Evolutionary conservation across 2,888 invertebrate species (phyloP).

Genomic region (Drosophila mimetica): DNA sequence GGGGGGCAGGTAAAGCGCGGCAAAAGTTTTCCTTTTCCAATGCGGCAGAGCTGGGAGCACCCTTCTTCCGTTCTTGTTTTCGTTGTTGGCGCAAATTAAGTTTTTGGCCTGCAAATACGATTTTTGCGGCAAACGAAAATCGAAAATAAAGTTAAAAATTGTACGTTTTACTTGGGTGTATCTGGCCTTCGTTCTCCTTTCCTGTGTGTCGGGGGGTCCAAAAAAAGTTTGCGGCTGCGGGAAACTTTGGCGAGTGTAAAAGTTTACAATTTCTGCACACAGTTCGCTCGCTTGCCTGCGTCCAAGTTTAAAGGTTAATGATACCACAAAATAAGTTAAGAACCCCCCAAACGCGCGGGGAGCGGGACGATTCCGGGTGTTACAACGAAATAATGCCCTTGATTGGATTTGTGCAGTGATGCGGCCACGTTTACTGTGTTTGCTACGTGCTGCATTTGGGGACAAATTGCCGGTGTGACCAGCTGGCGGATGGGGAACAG

Average conservation of each 20-base stretch:
- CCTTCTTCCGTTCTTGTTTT: slow-evolving; percentile 25
- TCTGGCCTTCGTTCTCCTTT: slow-evolving; percentile 19
- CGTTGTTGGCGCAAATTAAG: slow-evolving; percentile 68
- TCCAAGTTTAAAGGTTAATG: slow-evolving; percentile 77
- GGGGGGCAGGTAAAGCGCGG: slow-evolving; percentile 33
- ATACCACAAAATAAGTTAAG: slow-evolving; percentile 77
- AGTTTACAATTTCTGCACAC: slow-evolving; percentile 68
- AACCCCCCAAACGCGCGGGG: slow-evolving; percentile 18
- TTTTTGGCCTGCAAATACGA: slow-evolving; percentile 73
- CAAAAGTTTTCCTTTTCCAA: slow-evolving; percentile 54
- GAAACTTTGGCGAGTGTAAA: slow-evolving; percentile 68
- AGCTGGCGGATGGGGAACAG: not conserved
- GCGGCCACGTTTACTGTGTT: slow-evolving; percentile 41
- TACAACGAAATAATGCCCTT: slow-evolving; percentile 60
- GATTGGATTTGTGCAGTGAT: slow-evolving; percentile 69
- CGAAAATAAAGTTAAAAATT: slow-evolving; percentile 78
- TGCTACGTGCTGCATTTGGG: slow-evolving; percentile 43
- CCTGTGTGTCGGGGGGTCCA: slow-evolving; percentile 22
- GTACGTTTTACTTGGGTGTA: slow-evolving; percentile 58
- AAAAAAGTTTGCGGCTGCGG: slow-evolving; percentile 57
- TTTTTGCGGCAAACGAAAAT: slow-evolving; percentile 78
- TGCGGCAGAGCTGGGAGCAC: not conserved
- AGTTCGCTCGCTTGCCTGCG: slow-evolving; percentile 42
- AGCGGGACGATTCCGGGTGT: slow-evolving; percentile 2
- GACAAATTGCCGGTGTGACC: slow-evolving; percentile 39